Conservation (phyloP, 2,888 invertebrate genomes). For the Coremacera marginata region DNA sequence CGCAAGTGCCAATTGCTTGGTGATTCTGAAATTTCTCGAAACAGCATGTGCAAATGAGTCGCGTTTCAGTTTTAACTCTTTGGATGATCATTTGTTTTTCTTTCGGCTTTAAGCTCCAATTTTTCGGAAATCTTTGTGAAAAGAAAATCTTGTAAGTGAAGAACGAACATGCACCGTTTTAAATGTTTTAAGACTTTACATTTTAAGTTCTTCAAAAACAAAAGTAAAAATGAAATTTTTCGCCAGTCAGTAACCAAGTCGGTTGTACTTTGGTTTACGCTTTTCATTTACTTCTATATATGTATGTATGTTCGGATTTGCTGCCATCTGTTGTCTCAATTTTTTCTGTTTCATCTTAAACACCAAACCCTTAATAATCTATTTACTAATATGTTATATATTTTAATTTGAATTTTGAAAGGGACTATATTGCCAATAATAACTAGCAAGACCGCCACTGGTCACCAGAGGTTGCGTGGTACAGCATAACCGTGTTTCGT, state of each 20-base stretch:
- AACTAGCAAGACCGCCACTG: conserved; percentile 58
- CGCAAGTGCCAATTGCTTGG: conserved; percentile 6
- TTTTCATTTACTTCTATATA: conserved; percentile 37
- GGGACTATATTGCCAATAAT: conserved; percentile 59
- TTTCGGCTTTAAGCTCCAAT: conserved; percentile 8
- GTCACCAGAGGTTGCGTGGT: conserved; percentile 70
- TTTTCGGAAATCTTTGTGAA: conserved; percentile 9
- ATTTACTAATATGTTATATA: conserved; percentile 65
- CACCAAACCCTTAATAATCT: conserved; percentile 67
- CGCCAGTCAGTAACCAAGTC: conserved; percentile 8
- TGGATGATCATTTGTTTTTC: not conserved
- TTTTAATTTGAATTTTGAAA: conserved; percentile 63
- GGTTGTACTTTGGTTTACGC: conserved; percentile 24
- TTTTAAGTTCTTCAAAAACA: conserved; percentile 18
- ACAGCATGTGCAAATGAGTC: too few species aligned
- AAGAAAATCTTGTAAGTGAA: conserved; percentile 21
- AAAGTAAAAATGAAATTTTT: conserved; percentile 35
- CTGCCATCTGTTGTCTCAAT: conserved; percentile 58
- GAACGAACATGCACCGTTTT: not conserved
- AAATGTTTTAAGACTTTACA: conserved; percentile 1
- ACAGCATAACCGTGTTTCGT: conserved; percentile 69
- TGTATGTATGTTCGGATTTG: conserved; percentile 16
- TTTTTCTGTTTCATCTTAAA: conserved; percentile 66
- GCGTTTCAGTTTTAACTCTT: not conserved
- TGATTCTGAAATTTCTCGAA: not conserved